Percentiles rank a stretch among this genome's conserved stretches.
phyloP scores from a whole-genome alignment of 1,140 invertebrate genomes.

The Temnothorax nylanderi region DNA sequence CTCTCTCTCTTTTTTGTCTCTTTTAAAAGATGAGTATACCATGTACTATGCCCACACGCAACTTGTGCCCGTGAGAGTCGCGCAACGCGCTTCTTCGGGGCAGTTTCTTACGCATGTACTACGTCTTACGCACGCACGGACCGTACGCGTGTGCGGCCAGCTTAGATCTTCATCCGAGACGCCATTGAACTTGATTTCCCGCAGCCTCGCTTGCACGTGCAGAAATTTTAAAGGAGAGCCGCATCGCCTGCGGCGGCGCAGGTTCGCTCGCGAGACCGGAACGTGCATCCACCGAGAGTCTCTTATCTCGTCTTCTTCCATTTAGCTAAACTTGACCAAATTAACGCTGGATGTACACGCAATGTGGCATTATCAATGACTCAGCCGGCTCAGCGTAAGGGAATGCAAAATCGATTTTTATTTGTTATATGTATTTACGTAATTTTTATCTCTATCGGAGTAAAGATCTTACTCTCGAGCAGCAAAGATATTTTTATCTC shows the following conservation, averaged over 20 bases:
- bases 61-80: slow-evolving; percentile 1
- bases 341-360: neutral
- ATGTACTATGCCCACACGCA: slow-evolving; percentile 6
- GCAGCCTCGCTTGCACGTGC: slow-evolving; percentile 67
- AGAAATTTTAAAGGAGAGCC: slow-evolving; percentile 70
- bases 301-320: slow-evolving; percentile 26
- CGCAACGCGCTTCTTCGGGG: slow-evolving; percentile 23
- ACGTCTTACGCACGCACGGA: slow-evolving; percentile 35
- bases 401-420: slow-evolving; percentile 1
- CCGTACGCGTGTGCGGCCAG: slow-evolving; percentile 37
- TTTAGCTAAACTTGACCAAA: slow-evolving; percentile 33
- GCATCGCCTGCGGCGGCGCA: slow-evolving; percentile 66
- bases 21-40: neutral
- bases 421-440: too few species aligned
- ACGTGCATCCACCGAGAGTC: slow-evolving; percentile 8
- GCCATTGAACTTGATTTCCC: slow-evolving; percentile 79
- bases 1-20: neutral
- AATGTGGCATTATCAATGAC: neutral
- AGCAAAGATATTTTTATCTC: neutral
- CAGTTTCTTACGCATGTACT: slow-evolving; percentile 32
- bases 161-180: slow-evolving; percentile 68
- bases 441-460: neutral
- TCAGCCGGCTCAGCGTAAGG: neutral
- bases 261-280: slow-evolving; percentile 53
- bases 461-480: too few species aligned